phyloP scores from a whole-genome alignment of 2,888 invertebrate genomes.

The Meliscaeva auricollis region DNA sequence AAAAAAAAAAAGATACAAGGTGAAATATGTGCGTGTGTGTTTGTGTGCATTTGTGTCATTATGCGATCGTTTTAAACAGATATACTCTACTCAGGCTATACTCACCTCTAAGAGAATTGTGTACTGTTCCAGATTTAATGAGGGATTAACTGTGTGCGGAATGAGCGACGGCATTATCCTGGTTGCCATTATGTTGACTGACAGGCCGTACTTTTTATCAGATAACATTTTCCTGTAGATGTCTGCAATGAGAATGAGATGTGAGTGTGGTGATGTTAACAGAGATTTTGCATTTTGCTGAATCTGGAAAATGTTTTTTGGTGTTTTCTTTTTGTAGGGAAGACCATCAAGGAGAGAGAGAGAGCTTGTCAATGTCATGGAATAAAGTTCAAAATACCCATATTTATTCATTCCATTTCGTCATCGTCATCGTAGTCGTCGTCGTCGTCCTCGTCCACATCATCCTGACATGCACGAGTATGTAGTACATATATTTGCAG shows the following conservation, averaged over 20 bases:
- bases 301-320: background rate
- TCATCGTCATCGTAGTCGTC: background rate
- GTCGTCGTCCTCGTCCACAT: background rate
- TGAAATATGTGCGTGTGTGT: background rate
- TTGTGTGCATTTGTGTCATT: background rate
- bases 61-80: background rate
- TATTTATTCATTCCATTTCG: slow-evolving; percentile 25
- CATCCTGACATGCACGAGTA: background rate
- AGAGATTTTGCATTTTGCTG: slow-evolving; percentile 26
- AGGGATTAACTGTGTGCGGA: slow-evolving; percentile 96
- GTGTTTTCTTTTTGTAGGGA: background rate
- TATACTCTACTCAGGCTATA: background rate
- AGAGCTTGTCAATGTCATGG: slow-evolving; percentile 34
- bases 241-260: slow-evolving; percentile 84
- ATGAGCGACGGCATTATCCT: slow-evolving; percentile 96
- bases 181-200: slow-evolving; percentile 95
- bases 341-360: background rate
- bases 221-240: slow-evolving; percentile 95
- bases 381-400: slow-evolving; percentile 2
- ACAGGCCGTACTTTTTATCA: slow-evolving; percentile 95
- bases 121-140: slow-evolving; percentile 92
- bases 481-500: background rate
- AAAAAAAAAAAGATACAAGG: slow-evolving; percentile 8
- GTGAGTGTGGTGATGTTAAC: background rate
- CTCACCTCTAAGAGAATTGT: slow-evolving; percentile 88